phyloP scores from a whole-genome alignment of 2,113 vertebrate species.

The Scatophagus argus region DNA sequence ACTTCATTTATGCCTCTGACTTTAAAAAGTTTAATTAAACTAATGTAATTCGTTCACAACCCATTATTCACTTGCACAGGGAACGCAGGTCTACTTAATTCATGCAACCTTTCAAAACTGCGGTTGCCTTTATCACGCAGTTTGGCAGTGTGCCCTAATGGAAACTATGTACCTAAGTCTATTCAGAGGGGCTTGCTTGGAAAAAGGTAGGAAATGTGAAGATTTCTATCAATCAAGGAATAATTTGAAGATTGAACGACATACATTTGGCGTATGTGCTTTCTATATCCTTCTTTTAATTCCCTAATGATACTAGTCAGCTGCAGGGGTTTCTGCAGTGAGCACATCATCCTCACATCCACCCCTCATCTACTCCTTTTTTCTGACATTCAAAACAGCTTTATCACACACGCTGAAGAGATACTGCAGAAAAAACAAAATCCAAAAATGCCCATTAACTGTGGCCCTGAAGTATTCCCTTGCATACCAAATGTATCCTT shows the following conservation, averaged over 20 bases:
- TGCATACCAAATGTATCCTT: conserved; percentile 20
- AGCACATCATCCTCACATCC: conserved; percentile 13
- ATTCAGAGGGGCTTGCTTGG: conserved; percentile 21
- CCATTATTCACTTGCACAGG: conserved; percentile 49
- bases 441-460: not conserved
- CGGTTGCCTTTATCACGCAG: conserved; percentile 34
- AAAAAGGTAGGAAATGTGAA: not conserved
- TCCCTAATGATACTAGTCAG: not conserved
- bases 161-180: conserved; percentile 29
- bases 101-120: conserved; percentile 54
- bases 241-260: not conserved
- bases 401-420: not conserved
- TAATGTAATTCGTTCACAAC: conserved; percentile 45
- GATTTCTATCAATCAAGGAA: conserved; percentile 7
- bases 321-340: not conserved
- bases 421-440: not conserved
- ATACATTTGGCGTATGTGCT: not conserved
- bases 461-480: not conserved
- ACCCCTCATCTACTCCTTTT: conserved; percentile 2
- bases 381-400: not conserved
- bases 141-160: conserved; percentile 47
- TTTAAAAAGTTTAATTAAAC: conserved; percentile 45
- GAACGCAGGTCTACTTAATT: conserved; percentile 41
- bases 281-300: not conserved
- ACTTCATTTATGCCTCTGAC: conserved; percentile 32